Evolutionary conservation across 2,888 invertebrate genomes (phyloP), one percentile per base, ranked within the genome.

Genomic region (Tetranychus truncatus): DNA sequence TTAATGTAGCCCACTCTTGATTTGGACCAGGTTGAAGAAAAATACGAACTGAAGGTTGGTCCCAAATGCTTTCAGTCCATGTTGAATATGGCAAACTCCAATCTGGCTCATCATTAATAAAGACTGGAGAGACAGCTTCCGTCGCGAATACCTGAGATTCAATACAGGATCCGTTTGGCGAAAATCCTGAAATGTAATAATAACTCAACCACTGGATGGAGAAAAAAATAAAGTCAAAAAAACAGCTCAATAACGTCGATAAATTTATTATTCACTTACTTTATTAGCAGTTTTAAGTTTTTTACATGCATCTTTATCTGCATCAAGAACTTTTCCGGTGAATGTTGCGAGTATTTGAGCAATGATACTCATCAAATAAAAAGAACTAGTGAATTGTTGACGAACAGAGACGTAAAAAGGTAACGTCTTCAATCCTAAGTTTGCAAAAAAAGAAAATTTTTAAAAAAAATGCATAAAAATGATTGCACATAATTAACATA

Each of bases 51-150:
- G 86, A 87, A 79, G 91, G 86, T 75, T 86, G 84, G 75, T 86
- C 84, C 81, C 93, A 94, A 69, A 90, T 87, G 0, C 92, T 92
- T 85, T 93, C 93, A 24, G 91, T 88, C 93, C 93, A 93, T 15
- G 91, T 88, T 6, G 92, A 91, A 82, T 89, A 94, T 79, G 85
- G 79, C 18, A 89, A 88, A 0, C 91, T 90, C 87, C 89, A 88
- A 81, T 91, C 87, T 74, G 69, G n/a, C 69, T 67, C 44, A 21
- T 74, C 69, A 8, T 90, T 91, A 79, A 44, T 82, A 82, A 79
- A 78, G 24, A 79, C 79, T 45, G 78, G 78, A 18, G 78, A 79
- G 4, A 75, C 45, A n/a, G 78, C 77, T 45, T 76, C 65, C 11
- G 77, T 76, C 15, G 74, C 75, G 66, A 76, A 77, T 4, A 75